A percentile compares a stretch with the other conserved stretches of the same genome.
Conservation (phyloP, 1,140 invertebrate species). For the Orchesella cincta region DNA sequence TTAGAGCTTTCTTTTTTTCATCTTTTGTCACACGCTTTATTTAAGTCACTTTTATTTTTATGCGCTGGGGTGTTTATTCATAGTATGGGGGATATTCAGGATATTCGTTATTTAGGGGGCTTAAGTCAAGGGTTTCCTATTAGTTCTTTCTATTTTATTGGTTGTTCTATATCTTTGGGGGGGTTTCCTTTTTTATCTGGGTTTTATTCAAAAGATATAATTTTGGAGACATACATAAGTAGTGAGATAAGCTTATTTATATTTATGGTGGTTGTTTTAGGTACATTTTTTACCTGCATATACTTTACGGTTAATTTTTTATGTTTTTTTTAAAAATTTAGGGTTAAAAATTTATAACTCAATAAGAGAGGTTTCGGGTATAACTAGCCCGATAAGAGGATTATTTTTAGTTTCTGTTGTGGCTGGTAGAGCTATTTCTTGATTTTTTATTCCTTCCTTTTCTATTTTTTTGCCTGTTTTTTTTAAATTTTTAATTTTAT, state of each 20-base stretch:
- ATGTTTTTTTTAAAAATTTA: background rate
- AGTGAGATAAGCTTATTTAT: slow-evolving; percentile 59
- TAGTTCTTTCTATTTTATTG: slow-evolving; percentile 58
- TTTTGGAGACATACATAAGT: slow-evolving; percentile 62
- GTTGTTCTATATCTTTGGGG: slow-evolving; percentile 61
- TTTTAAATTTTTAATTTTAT: slow-evolving; percentile 16
- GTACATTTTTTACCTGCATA: slow-evolving; percentile 60
- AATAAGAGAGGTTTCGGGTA: background rate
- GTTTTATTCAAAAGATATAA: slow-evolving; percentile 69
- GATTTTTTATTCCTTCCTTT: slow-evolving; percentile 4
- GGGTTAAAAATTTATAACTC: background rate
- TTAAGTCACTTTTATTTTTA: slow-evolving; percentile 68
- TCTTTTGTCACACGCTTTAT: slow-evolving; percentile 65
- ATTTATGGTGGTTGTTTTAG: slow-evolving; percentile 61
- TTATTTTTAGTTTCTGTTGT: background rate
- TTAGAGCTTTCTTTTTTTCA: slow-evolving; percentile 64
- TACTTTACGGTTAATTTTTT: background rate
- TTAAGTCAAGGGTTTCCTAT: slow-evolving; percentile 57
- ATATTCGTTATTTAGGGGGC: slow-evolving; percentile 64
- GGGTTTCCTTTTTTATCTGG: slow-evolving; percentile 64
- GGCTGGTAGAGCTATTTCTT: background rate
- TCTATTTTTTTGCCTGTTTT: background rate
- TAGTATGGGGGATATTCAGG: slow-evolving; percentile 62
- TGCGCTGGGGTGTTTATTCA: slow-evolving; percentile 65
- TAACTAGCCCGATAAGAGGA: background rate